Conservation (phyloP, 1,140 invertebrate genomes). For the Paracyclopina nana region DNA sequence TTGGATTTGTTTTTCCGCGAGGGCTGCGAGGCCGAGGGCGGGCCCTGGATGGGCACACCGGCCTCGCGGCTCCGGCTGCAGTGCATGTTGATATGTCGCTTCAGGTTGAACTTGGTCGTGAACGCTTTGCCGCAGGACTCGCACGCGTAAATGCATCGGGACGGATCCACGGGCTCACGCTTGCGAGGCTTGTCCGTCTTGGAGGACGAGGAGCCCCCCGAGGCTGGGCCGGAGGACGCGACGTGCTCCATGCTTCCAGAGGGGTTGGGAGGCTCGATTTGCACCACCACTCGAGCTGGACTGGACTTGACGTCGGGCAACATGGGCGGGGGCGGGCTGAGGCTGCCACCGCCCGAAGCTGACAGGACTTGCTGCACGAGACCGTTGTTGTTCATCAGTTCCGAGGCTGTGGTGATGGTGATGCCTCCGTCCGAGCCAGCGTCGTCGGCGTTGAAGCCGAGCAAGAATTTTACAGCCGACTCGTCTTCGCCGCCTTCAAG, state of each 20-base stretch:
- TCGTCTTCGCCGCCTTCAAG: slow-evolving; percentile 15
- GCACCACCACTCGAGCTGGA: background rate
- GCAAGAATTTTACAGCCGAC: slow-evolving; percentile 11
- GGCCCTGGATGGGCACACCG: slow-evolving; percentile 15
- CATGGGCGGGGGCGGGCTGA: background rate
- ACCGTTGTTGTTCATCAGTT: background rate
- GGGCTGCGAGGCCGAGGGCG: slow-evolving; percentile 11
- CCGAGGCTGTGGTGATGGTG: no score
- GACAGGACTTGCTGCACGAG: no score
- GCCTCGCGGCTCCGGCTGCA: slow-evolving; percentile 12
- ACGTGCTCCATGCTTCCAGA: background rate
- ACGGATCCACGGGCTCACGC: background rate
- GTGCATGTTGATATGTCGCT: slow-evolving; percentile 18
- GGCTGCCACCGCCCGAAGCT: background rate
- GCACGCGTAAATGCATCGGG: slow-evolving; percentile 4
- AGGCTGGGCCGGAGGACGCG: background rate
- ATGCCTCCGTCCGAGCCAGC: background rate
- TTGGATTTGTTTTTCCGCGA: slow-evolving; percentile 6
- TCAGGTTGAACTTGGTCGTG: slow-evolving; percentile 17
- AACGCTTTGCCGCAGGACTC: slow-evolving; percentile 16
- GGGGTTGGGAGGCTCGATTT: background rate
- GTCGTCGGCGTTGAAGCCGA: slow-evolving; percentile 12
- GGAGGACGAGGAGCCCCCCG: background rate
- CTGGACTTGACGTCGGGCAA: background rate
- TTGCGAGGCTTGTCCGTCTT: background rate